Conservation (phyloP, 2,888 invertebrate genomes). For the Boloria euphrosyne region DNA sequence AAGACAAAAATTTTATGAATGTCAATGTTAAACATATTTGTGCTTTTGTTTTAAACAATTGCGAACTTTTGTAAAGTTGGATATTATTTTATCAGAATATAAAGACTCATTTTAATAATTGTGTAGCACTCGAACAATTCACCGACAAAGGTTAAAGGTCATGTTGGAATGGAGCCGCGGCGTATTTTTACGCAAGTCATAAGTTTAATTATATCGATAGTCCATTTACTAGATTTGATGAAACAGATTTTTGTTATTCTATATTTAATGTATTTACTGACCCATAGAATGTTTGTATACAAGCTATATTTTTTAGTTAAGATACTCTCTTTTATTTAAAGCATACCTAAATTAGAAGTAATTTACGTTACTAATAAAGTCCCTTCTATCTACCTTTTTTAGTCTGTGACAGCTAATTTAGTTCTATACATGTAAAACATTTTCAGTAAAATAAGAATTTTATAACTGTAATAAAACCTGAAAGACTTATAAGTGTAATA, state of each 20-base stretch:
- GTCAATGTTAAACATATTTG: neutral
- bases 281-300: too few species aligned
- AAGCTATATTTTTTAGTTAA: too few species aligned
- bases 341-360: neutral
- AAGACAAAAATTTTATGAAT: too few species aligned
- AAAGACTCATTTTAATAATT: conserved; percentile 13
- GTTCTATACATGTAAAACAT: conserved; percentile 28
- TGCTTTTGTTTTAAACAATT: neutral
- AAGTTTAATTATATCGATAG: conserved; percentile 23
- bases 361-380: conserved; percentile 28
- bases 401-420: conserved; percentile 32
- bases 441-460: conserved; percentile 22
- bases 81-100: conserved; percentile 1
- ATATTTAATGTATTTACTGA: too few species aligned
- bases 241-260: neutral
- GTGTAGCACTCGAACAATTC: conserved; percentile 13
- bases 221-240: neutral
- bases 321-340: too few species aligned
- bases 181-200: conserved; percentile 27
- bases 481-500: neutral
- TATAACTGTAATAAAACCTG: neutral
- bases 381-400: conserved; percentile 24
- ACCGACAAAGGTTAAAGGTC: conserved; percentile 25
- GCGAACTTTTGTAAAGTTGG: neutral
- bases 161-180: conserved; percentile 22